Base-by-base conservation (phyloP, 2,113 vertebrate species). In the Pterocles orientalis region DNA sequence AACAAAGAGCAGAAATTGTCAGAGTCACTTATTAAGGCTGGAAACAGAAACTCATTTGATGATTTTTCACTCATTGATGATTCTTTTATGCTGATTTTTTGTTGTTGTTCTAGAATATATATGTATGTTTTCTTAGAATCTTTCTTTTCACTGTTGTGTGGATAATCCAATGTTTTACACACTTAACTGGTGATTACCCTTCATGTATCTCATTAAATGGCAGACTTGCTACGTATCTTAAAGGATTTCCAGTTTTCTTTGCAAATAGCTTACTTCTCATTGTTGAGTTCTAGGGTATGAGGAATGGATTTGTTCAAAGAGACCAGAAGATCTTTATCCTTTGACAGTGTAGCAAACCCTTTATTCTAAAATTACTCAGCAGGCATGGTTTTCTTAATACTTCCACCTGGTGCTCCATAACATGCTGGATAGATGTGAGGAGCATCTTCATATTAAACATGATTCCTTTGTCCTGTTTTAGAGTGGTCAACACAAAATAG, bases 301-400 rank as follows among this genome's bases (percentile, higher is more conserved):
- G 45, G 48, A 94, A 84, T 45, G 21, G 13, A 71, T 62, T 88
- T 93, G 19, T 83, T 93, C 90, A 71, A 82, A 84, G 36, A 71
- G 12, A 91, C 25, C 17, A 66, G 51, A 54, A 83, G 58, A 73
- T 54, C n/a, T 94, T 77, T 90, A 70, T 65, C 31, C 18, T 94
- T 86, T 73, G 68, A 36, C 23, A 71, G 19, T 28, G 20, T 56
- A 86, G 56, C 41, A 93, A 92, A 83, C 86, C 58, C 26, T 79
- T 90, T 88, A 56, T 81, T 90, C 64, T 86, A 31, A 76, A 94
- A 85, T 91, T 91, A 84, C 81, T 86, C 68, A 86, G 28, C 58
- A 86, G 33, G 39, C 12, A 18, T 43, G 25, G 12, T 69, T 85
- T 82, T 90, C 45, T 33, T 82, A 58, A 83, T 50, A 58, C 33